phyloP scores from a whole-genome alignment of 1,140 invertebrate species.

The Macrotrachela quadricornifera region DNA sequence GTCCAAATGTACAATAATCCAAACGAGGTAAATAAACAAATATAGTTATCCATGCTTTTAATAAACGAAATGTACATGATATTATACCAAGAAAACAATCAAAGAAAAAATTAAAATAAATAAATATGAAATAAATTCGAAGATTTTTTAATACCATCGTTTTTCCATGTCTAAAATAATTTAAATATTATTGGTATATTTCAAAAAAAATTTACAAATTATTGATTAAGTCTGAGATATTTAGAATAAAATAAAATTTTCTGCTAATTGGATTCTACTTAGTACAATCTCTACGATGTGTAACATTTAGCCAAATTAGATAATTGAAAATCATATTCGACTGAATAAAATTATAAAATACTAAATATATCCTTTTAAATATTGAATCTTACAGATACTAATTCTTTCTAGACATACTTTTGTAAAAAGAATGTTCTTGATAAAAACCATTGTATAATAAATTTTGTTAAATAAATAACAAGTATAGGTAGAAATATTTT shows the following conservation, averaged over 20 bases:
- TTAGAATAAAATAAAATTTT: too few species aligned
- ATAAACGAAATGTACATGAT: not conserved
- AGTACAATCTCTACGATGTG: too few species aligned
- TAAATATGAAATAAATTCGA: not conserved
- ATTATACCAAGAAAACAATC: slow-evolving; percentile 7
- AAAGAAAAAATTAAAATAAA: slow-evolving; percentile 8
- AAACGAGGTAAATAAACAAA: slow-evolving; percentile 2
- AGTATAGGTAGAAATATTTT: slow-evolving; percentile 5
- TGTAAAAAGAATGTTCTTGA: not conserved
- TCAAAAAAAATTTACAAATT: too few species aligned
- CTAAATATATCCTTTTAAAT: too few species aligned
- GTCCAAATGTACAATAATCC: slow-evolving; percentile 2
- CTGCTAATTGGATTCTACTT: too few species aligned
- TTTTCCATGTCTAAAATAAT: not conserved
- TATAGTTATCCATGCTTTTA: not conserved
- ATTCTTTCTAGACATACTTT: too few species aligned
- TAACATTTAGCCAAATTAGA: too few species aligned
- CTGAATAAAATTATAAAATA: too few species aligned
- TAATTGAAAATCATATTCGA: too few species aligned
- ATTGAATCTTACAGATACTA: too few species aligned
- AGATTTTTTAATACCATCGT: not conserved
- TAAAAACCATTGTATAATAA: slow-evolving; percentile 1
- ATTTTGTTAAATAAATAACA: not conserved
- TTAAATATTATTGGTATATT: too few species aligned
- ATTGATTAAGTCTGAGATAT: too few species aligned